Evolutionary conservation across 2,797 vertebrate genomes (phyloP), one percentile per base, ranked within the genome.

Genomic region (Apogon talboti): DNA sequence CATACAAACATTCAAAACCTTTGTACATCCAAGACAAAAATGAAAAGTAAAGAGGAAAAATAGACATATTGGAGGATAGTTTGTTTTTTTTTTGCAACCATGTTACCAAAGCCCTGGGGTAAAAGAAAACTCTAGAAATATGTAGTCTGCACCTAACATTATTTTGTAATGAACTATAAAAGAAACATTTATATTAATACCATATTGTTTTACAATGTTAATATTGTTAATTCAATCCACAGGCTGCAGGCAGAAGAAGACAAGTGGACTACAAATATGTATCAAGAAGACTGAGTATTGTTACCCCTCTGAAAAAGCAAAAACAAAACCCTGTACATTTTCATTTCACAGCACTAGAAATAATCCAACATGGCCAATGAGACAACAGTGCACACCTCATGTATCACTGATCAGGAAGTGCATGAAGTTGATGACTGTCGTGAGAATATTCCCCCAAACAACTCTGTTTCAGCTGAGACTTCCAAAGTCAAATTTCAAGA

Each of bases 391-490:
- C 66, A 54, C 21, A 51, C 14, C 9, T 65, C 67, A 11, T 42
- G 5, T 63, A 2, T 15, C 4, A 12, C 11, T 28, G 33, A 46
- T 69, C 43, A 19, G 12, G 70, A 62, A 59, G 40, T 24, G 58
- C 38, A 55, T 1, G 61, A 83, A 12, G 15, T 1, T n/a, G 67
- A 85, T 19, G 77, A 85, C 54, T 65, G 53, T 47, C 1, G 6
- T 44, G 86, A 86, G 79, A 89, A 87, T 60, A 51, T 87, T 68
- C 71, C 78, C 12, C 79, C 81, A 1, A 33, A n/a, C 49, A 50
- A 2, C 19, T 16, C 13, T 13, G 9, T 15, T 35, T 13, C 15
- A 7, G 19, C 28, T 18, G 33, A 15, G 37, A 57, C 21, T 10
- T 46, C 65, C 33, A 66, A 73, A 40, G 21, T 72, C 12, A 51